Base-by-base conservation (phyloP, 1,140 invertebrate species). In the Drosophila virilis region DNA sequence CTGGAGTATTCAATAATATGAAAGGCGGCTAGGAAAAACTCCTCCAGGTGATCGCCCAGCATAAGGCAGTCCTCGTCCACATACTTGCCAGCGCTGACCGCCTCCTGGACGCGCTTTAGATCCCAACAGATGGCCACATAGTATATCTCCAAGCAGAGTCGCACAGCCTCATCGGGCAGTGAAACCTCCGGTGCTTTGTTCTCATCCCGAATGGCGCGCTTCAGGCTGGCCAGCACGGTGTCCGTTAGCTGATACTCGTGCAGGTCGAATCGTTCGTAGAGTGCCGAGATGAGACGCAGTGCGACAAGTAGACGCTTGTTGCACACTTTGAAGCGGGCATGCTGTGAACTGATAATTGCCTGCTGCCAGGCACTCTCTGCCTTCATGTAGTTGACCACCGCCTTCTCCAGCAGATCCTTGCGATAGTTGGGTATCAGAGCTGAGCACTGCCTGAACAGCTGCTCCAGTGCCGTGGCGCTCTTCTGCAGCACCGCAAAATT, bases 111-210 rank as follows among this genome's bases (percentile, higher is more conserved):
- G 5, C n/a, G 52, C 7, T 33, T 59, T 8, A 84, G 46, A 12
- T 78, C 62, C 81, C 81, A 85, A 32, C n/a, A n/a, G 0, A 85
- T n/a, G 8, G 42, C 37, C 1, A 66, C 22, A 28, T 59, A 85
- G 28, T 57, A 22, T 0, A 65, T 43, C 13, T 61, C 13, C 40
- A 81, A 32, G 17, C 78, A 76, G 5, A 69, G 59, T 1, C 5
- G 0, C 2, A 45, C 8, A 1, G 6, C 46, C 46, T 38, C 50
- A 45, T 7, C 0, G 1, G 61, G 48, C 12, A 77, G 22, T 13
- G 46, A 13, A 6, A 40, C 42, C 1, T 9, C 8, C 0, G 6
- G 4, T 28, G 22, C 5, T 10, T 12, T 17, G 4, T 38, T 15
- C 13, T 50, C 12, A 33, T n/a, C 13, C 0, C 6, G n/a, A 15